Evolutionary conservation across 2,797 vertebrate species (phyloP).

Genomic region (Lagocephalus sceleratus): DNA sequence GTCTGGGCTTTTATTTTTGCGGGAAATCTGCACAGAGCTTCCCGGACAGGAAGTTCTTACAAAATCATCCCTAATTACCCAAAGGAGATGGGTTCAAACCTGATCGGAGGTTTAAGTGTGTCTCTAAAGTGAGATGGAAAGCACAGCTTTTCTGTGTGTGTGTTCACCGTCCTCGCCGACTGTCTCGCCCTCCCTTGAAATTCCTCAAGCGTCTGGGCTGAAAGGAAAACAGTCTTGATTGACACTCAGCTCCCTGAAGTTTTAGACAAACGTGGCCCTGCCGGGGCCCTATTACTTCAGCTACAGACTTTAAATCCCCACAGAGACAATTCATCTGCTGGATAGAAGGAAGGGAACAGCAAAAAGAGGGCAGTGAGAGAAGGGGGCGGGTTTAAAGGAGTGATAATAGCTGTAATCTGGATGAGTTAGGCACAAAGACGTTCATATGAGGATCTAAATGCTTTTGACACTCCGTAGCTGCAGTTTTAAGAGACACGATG

Average conservation of each 20-base stretch:
- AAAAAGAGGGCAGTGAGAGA: constrained; percentile 33
- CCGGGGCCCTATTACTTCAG: constrained; percentile 71
- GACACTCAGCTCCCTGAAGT: constrained; percentile 72
- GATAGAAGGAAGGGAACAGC: constrained; percentile 33
- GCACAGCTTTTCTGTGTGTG: too few relatives aligned
- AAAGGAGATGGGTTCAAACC: background rate
- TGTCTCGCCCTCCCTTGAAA: constrained; percentile 67
- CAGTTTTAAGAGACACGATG: background rate
- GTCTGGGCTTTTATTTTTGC: too few relatives aligned
- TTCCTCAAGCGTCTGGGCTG: constrained; percentile 70
- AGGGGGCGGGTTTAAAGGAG: constrained; percentile 49
- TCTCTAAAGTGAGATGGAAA: too few relatives aligned
- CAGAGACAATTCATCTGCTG: constrained; percentile 66
- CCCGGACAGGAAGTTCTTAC: too few relatives aligned
- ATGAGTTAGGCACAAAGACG: constrained; percentile 24
- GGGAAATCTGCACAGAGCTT: too few relatives aligned
- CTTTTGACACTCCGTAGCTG: constrained; percentile 20
- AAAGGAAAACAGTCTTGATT: constrained; percentile 75
- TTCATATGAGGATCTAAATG: constrained; percentile 16
- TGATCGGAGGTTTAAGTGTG: too few relatives aligned
- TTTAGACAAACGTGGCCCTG: constrained; percentile 66
- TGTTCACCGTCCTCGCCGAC: constrained; percentile 43
- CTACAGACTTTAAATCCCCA: constrained; percentile 63
- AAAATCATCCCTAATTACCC: background rate
- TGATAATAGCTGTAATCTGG: constrained; percentile 62